Evolutionary conservation across 2,113 vertebrate genomes (phyloP).

Genomic region (Embiotoca jacksoni): DNA sequence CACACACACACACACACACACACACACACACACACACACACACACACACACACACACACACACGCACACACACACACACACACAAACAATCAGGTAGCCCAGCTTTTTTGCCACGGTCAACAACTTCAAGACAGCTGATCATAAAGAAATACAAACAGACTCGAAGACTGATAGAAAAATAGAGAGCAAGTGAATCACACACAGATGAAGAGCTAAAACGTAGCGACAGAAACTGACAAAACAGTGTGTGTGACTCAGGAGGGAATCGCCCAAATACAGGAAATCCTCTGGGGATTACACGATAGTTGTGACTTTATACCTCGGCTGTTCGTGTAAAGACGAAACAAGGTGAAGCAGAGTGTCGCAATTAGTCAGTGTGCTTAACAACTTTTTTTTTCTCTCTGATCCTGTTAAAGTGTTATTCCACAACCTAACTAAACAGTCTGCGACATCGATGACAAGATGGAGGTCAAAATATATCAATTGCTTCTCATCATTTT

Average conservation of each 20-base stretch:
- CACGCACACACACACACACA: not conserved
- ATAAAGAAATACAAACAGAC: conserved; percentile 11
- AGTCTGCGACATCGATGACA: not conserved
- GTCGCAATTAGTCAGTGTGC: conserved; percentile 58
- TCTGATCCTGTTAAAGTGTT: not conserved
- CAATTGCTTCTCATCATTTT: not conserved
- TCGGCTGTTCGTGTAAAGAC: conserved; percentile 37
- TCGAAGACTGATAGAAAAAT: conserved; percentile 3
- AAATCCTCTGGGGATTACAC: conserved; percentile 53
- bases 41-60: not conserved
- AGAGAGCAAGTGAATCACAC: conserved; percentile 9
- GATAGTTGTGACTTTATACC: conserved; percentile 47
- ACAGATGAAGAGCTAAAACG: conserved; percentile 36
- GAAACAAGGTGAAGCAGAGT: conserved; percentile 44
- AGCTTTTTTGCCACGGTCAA: not conserved
- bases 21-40: not conserved
- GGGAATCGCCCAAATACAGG: conserved; percentile 49
- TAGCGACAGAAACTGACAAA: conserved; percentile 16
- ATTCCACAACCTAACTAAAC: not conserved
- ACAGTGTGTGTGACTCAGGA: conserved; percentile 27
- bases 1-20: conserved; percentile 17
- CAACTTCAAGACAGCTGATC: conserved; percentile 9
- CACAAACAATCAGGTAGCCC: conserved; percentile 32
- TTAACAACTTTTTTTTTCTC: conserved; percentile 16
- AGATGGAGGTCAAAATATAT: not conserved